These are phyloP conservation scores for Morpho achilles DNA, from an alignment of 2,888 invertebrate species.

Conservation along the genomic window DNA sequence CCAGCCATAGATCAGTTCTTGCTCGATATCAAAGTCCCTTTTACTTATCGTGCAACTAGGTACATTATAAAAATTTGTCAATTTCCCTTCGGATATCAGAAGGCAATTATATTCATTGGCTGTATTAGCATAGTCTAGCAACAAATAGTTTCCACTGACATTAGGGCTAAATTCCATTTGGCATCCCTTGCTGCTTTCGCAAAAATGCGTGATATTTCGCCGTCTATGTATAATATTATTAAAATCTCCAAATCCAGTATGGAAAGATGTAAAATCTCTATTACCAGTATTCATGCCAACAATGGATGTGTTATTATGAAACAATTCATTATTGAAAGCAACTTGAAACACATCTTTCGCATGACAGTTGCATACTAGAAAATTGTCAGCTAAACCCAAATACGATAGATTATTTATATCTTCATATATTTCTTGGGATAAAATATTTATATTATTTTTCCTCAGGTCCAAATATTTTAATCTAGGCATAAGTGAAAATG, in stretches of 20 bases:
- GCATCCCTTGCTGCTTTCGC: slow-evolving; percentile 26
- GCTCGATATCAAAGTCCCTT: slow-evolving; percentile 27
- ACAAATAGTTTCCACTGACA: slow-evolving; percentile 37
- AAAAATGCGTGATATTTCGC: slow-evolving; percentile 28
- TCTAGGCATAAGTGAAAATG: slow-evolving; percentile 51
- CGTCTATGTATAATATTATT: slow-evolving; percentile 38
- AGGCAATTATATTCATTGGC: slow-evolving; percentile 42
- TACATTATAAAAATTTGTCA: slow-evolving; percentile 34
- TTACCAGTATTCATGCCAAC: neutral
- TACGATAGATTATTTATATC: slow-evolving; percentile 71
- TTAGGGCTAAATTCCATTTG: slow-evolving; percentile 26
- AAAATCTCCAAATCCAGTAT: slow-evolving; percentile 42
- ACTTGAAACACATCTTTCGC: slow-evolving; percentile 71
- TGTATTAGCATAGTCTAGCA: slow-evolving; percentile 43
- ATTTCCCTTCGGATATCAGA: slow-evolving; percentile 34
- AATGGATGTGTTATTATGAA: slow-evolving; percentile 5
- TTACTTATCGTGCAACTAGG: slow-evolving; percentile 34
- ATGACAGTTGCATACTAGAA: slow-evolving; percentile 80
- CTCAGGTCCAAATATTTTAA: slow-evolving; percentile 65
- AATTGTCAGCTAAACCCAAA: slow-evolving; percentile 76
- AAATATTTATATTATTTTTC: slow-evolving; percentile 76
- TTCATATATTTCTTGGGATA: slow-evolving; percentile 75
- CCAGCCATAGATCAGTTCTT: slow-evolving; percentile 27
- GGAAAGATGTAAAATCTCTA: slow-evolving; percentile 25
- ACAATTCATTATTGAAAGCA: slow-evolving; percentile 32